Evolutionary conservation across 2,888 invertebrate species (phyloP).

Genomic region (Aspidiotus destructor): DNA sequence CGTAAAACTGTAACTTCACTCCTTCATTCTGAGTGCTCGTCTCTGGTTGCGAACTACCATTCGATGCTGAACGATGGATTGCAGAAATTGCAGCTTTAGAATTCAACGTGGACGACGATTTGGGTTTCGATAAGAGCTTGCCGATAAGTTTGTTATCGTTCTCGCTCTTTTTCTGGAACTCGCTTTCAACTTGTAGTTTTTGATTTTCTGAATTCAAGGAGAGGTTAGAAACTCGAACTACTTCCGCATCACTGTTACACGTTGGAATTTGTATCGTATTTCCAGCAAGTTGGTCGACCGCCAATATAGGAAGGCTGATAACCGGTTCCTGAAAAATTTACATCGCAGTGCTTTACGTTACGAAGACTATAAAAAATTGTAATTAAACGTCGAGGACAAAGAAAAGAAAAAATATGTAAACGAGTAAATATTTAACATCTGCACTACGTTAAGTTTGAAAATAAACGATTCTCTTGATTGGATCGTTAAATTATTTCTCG

Average conservation of each 20-base stretch:
- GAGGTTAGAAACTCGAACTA: constrained; percentile 28
- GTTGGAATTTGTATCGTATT: constrained; percentile 24
- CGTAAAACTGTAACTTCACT: constrained; percentile 10
- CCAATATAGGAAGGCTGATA: constrained; percentile 29
- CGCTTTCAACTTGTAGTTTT: background rate
- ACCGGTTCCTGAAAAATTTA: constrained; percentile 28
- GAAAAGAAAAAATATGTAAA: background rate
- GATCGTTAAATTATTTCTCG: too few species aligned
- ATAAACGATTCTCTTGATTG: too few species aligned
- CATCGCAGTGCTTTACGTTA: constrained; percentile 23
- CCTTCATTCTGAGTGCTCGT: constrained; percentile 1
- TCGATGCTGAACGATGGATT: background rate
- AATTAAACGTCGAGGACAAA: background rate
- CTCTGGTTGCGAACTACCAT: background rate
- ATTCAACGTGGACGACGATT: background rate
- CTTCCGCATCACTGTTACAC: constrained; percentile 21
- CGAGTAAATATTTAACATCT: background rate
- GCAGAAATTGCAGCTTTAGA: background rate
- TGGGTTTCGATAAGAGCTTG: constrained; percentile 3
- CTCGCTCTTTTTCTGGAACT: background rate
- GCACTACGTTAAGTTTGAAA: too few species aligned
- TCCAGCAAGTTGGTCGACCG: constrained; percentile 19
- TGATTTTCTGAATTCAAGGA: constrained; percentile 20
- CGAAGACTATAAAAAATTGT: background rate
- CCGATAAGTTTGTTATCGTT: constrained; percentile 1